Conservation (phyloP, 2,113 vertebrate species). For the Nycticryphes semicollaris region DNA sequence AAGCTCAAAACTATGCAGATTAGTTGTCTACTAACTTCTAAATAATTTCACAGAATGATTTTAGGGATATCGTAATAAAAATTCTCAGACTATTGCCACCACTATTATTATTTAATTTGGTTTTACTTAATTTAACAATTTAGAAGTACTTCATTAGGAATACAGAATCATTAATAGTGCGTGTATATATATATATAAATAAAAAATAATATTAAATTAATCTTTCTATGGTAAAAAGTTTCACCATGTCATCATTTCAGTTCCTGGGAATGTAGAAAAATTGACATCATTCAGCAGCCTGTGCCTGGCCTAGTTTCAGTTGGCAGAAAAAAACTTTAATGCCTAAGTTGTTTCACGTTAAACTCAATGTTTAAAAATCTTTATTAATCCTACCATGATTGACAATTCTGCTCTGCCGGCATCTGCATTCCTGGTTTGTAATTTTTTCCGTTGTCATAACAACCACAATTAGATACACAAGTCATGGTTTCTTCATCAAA, state of each 20-base stretch:
- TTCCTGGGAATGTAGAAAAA: background rate
- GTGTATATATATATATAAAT: too few species aligned
- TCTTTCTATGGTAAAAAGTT: background rate
- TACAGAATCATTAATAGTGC: background rate
- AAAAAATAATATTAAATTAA: background rate
- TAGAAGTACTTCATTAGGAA: background rate
- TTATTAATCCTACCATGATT: conserved; percentile 85
- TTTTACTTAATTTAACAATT: background rate
- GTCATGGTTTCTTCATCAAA: conserved; percentile 90
- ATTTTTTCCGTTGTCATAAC: conserved; percentile 77
- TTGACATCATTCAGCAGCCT: background rate
- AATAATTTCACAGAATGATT: background rate
- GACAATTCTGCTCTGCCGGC: conserved; percentile 78
- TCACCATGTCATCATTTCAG: background rate
- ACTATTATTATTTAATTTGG: background rate
- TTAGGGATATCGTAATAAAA: background rate
- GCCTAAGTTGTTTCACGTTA: too few species aligned
- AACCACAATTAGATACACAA: conserved; percentile 83
- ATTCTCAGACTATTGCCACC: background rate
- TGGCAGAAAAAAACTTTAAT: background rate
- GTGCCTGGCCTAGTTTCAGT: background rate
- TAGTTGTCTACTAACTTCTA: background rate
- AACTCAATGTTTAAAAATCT: too few species aligned
- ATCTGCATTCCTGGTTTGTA: conserved; percentile 72
- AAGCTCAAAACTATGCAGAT: background rate